Conservation (phyloP, 2,888 invertebrate genomes). For the Lepidocyrtoides sp. region DNA sequence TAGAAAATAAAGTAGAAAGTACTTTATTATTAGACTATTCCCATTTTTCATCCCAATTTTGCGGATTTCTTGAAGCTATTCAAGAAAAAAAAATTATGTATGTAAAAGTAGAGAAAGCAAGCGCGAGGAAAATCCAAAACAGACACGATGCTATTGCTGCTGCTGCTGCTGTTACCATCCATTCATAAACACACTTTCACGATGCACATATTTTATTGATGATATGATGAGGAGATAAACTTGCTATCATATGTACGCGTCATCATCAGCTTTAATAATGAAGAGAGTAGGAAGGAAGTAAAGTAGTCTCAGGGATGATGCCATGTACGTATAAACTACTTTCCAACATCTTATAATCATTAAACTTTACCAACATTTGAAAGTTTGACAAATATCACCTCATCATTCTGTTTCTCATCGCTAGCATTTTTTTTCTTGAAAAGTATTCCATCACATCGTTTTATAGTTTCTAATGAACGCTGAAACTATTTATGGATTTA, state of each 20-base stretch:
- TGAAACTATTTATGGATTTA: neutral
- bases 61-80: constrained; percentile 44
- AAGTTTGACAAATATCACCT: constrained; percentile 63
- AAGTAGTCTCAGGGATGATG: neutral
- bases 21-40: constrained; percentile 27
- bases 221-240: constrained; percentile 1
- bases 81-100: neutral
- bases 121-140: neutral
- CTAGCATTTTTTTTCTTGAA: neutral
- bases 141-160: neutral
- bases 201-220: constrained; percentile 29
- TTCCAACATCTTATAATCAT: constrained; percentile 16
- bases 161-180: neutral
- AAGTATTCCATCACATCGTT: neutral
- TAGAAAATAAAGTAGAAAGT: neutral
- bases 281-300: neutral
- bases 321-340: neutral
- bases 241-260: neutral
- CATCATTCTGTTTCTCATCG: constrained; percentile 29
- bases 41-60: constrained; percentile 55
- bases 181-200: too few species aligned
- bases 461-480: neutral
- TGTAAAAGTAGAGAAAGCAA: neutral
- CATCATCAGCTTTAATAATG: neutral
- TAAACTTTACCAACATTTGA: constrained; percentile 38